Evolutionary conservation across 2,888 invertebrate species (phyloP).

Genomic region (Harpalus rufipes): DNA sequence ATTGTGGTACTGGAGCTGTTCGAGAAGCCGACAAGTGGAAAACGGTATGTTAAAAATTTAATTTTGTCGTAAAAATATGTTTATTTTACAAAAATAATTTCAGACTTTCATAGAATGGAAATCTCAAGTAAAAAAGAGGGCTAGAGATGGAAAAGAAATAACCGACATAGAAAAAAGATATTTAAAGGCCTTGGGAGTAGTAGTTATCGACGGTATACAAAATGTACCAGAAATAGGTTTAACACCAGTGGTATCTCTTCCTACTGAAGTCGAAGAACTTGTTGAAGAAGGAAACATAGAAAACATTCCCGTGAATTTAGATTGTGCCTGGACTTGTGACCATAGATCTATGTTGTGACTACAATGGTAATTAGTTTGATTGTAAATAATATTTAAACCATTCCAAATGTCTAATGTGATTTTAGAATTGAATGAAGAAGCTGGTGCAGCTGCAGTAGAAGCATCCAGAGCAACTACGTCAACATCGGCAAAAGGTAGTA

Average conservation of each 20-base stretch:
- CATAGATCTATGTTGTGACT: too few relatives aligned
- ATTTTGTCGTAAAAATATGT: background rate
- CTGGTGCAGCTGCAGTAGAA: background rate
- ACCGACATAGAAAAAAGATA: background rate
- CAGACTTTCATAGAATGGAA: slow-evolving; percentile 12
- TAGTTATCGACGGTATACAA: background rate
- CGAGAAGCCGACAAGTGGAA: slow-evolving; percentile 1
- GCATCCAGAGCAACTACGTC: background rate
- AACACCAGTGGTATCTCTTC: slow-evolving; percentile 7
- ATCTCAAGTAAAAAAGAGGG: slow-evolving; percentile 9
- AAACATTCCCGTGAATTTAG: slow-evolving; percentile 10
- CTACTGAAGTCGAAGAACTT: slow-evolving; percentile 6
- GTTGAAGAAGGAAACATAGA: slow-evolving; percentile 2
- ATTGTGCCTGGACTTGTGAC: background rate
- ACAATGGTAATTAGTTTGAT: slow-evolving; percentile 18
- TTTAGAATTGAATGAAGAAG: slow-evolving; percentile 12
- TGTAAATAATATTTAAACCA: slow-evolving; percentile 1
- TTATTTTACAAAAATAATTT: background rate
- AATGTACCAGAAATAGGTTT: slow-evolving; percentile 19
- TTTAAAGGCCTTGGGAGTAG: background rate
- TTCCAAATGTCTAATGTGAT: slow-evolving; percentile 14
- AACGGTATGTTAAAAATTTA: slow-evolving; percentile 2
- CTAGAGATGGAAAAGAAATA: slow-evolving; percentile 13
- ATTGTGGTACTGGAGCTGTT: background rate
- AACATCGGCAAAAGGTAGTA: slow-evolving; percentile 15